Percentiles rank a stretch among this genome's conserved stretches.
Evolutionary conservation across 2,797 vertebrate species (phyloP).

Genomic region (Lepus townsendii): DNA sequence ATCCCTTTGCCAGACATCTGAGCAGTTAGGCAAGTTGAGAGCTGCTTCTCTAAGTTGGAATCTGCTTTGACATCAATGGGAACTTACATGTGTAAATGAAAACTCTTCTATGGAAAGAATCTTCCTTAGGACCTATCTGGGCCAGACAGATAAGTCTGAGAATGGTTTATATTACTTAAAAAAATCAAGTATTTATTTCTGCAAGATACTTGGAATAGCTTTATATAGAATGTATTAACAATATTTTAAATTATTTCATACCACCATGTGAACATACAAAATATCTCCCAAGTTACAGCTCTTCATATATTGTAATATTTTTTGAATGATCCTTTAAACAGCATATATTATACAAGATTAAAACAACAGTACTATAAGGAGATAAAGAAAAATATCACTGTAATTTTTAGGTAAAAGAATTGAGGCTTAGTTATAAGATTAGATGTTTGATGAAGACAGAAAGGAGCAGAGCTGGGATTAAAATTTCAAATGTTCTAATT

Average conservation of each 20-base stretch:
- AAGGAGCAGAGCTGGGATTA: background rate
- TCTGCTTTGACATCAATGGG: slow-evolving; percentile 72
- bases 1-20: slow-evolving; percentile 53
- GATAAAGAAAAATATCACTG: background rate
- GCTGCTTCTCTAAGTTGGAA: slow-evolving; percentile 59
- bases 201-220: background rate
- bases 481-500: slow-evolving; percentile 13
- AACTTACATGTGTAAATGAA: slow-evolving; percentile 73
- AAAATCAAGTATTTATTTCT: slow-evolving; percentile 63
- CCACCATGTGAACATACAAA: slow-evolving; percentile 6
- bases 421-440: background rate
- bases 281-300: background rate
- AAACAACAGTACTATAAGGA: background rate
- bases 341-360: background rate
- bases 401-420: background rate
- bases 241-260: slow-evolving; percentile 44
- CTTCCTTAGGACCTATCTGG: slow-evolving; percentile 64
- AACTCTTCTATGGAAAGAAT: slow-evolving; percentile 63
- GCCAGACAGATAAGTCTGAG: slow-evolving; percentile 70
- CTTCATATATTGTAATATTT: slow-evolving; percentile 17
- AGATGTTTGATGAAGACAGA: background rate
- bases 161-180: slow-evolving; percentile 43
- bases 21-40: slow-evolving; percentile 66
- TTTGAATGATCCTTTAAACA: slow-evolving; percentile 10
- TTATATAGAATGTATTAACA: slow-evolving; percentile 41